Conservation (phyloP, 2,113 vertebrate genomes). For the Sciurus niger region DNA sequence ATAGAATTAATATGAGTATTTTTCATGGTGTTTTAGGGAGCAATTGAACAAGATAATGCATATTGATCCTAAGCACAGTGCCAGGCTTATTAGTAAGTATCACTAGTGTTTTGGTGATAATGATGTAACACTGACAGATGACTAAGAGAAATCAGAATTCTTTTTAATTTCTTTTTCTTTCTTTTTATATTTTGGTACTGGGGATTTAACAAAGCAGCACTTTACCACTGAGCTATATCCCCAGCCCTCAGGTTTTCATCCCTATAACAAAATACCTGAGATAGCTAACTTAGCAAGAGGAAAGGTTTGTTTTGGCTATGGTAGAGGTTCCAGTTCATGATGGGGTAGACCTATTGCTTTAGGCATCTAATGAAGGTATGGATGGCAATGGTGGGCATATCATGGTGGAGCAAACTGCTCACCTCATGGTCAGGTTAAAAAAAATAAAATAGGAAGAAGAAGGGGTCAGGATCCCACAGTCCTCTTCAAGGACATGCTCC, state of each 20-base stretch:
- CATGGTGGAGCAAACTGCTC: not conserved
- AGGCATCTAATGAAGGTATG: not conserved
- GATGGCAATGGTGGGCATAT: not conserved
- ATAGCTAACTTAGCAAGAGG: not conserved
- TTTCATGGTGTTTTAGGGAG: not conserved
- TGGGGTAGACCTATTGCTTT: not conserved
- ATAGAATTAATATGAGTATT: not conserved
- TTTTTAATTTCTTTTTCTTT: not conserved
- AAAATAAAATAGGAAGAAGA: not conserved
- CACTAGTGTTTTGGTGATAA: not conserved
- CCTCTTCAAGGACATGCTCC: not conserved
- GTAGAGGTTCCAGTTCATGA: not conserved
- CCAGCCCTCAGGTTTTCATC: not conserved
- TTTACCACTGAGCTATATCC: too few species aligned
- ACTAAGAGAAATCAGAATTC: conserved; percentile 31
- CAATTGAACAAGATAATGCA: not conserved
- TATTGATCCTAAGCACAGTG: conserved; percentile 17
- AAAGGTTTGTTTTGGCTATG: not conserved
- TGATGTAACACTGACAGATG: not conserved
- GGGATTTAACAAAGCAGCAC: too few species aligned
- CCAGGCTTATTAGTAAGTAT: not conserved
- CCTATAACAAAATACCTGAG: not conserved
- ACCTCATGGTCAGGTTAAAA: not conserved
- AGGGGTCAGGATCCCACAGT: not conserved
- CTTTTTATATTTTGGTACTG: too few species aligned